Evolutionary conservation across 1,140 invertebrate genomes (phyloP).

Genomic region (Drosophila subobscura): DNA sequence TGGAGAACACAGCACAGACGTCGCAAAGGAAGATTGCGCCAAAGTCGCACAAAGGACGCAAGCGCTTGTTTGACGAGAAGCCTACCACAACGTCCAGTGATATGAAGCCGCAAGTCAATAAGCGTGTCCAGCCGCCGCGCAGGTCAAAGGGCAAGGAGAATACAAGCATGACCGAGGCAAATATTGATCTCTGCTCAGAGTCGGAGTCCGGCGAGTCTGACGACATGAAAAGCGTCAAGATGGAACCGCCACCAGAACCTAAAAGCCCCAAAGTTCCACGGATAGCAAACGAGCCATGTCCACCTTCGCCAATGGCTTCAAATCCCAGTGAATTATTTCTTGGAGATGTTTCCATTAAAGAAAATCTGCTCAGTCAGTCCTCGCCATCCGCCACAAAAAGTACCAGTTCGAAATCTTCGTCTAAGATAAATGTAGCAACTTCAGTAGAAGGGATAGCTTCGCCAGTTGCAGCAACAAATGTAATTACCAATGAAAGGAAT

Average conservation of each 20-base stretch:
- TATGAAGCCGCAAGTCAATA: constrained; percentile 1
- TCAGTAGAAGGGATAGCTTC: no score
- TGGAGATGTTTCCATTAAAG: no score
- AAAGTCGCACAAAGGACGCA: constrained; percentile 40
- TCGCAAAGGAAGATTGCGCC: background rate
- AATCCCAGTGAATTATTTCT: no score
- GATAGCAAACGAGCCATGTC: no score
- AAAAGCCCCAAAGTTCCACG: background rate
- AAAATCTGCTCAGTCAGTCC: no score
- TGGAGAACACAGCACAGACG: constrained; percentile 18
- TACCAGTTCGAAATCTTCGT: no score
- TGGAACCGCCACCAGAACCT: background rate
- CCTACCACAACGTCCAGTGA: constrained; percentile 1
- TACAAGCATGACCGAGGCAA: background rate
- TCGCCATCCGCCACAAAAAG: no score
- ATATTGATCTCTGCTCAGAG: constrained; percentile 61
- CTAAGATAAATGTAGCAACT: no score
- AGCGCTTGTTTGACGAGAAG: constrained; percentile 59
- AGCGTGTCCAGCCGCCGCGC: constrained; percentile 41
- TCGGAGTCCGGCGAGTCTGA: constrained; percentile 10
- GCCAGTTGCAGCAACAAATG: no score
- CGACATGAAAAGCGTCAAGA: background rate
- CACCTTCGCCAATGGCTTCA: no score
- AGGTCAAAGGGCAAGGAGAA: constrained; percentile 43
- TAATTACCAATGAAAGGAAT: no score